phyloP scores from a whole-genome alignment of 2,113 vertebrate genomes.

The Cercopithecus mona region DNA sequence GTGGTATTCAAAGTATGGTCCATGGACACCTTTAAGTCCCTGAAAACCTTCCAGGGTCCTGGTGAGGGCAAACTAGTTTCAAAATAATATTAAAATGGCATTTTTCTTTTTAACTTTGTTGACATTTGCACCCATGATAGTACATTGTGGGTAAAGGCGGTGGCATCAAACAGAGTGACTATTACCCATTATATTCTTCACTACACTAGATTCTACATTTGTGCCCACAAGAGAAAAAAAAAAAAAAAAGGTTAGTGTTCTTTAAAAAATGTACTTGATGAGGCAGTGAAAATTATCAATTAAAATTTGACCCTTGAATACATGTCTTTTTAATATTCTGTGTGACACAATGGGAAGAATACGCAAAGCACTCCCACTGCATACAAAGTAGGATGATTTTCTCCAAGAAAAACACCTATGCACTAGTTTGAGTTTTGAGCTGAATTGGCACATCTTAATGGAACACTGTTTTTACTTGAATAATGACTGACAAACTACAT shows the following conservation, averaged over 20 bases:
- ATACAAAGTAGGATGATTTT: not conserved
- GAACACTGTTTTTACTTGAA: constrained; percentile 37
- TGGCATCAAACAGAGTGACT: not conserved
- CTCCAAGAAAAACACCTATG: not conserved
- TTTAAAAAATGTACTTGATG: not conserved
- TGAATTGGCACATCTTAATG: constrained; percentile 30
- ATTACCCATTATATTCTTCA: not conserved
- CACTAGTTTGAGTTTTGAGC: not conserved
- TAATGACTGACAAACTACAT: constrained; percentile 10
- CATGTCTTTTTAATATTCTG: not conserved
- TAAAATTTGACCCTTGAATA: not conserved
- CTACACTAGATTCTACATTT: not conserved
- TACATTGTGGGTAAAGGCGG: not conserved
- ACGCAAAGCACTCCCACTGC: not conserved
- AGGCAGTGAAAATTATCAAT: not conserved
- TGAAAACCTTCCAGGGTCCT: not conserved
- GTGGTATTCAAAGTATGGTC: not conserved
- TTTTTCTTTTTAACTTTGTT: not conserved
- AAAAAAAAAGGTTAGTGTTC: not conserved
- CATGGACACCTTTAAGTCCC: not conserved
- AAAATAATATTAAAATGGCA: not conserved
- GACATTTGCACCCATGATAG: not conserved
- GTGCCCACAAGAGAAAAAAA: not conserved
- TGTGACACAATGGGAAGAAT: not conserved
- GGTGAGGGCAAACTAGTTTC: not conserved